phyloP scores from a whole-genome alignment of 2,113 vertebrate genomes.

The Notiomystis cincta region DNA sequence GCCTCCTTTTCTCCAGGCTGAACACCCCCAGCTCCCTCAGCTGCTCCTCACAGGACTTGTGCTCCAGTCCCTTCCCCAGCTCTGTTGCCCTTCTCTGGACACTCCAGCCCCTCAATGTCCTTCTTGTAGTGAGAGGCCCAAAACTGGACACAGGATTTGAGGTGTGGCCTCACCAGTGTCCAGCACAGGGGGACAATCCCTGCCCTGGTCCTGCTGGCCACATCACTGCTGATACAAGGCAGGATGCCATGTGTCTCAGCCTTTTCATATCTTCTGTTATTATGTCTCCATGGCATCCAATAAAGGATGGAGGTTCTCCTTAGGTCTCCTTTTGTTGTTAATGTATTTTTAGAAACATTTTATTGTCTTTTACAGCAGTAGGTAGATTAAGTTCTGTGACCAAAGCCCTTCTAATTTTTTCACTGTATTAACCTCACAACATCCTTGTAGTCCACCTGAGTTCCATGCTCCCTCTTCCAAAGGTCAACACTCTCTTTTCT shows the following conservation, averaged over 20 bases:
- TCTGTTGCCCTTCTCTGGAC: not conserved
- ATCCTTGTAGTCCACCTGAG: not conserved
- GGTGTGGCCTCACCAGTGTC: not conserved
- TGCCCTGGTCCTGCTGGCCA: not conserved
- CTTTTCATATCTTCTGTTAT: not conserved
- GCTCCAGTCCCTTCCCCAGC: not conserved
- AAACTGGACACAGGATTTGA: not conserved
- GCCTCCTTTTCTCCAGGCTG: not conserved
- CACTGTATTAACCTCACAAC: not conserved
- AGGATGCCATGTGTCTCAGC: not conserved
- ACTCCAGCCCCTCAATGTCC: not conserved
- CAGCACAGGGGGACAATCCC: accelerated
- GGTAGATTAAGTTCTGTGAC: not conserved
- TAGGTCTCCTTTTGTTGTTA: not conserved
- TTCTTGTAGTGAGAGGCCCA: not conserved
- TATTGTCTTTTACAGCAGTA: not conserved
- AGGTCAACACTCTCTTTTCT: not conserved
- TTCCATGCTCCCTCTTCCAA: not conserved
- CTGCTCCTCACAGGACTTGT: not conserved
- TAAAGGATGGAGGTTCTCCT: not conserved
- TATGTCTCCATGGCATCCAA: not conserved
- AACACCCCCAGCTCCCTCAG: not conserved
- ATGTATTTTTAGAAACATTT: not conserved
- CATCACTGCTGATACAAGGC: not conserved
- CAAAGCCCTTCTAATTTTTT: not conserved